phyloP scores from a whole-genome alignment of 2,113 vertebrate species.

The Calyptomena viridis region DNA sequence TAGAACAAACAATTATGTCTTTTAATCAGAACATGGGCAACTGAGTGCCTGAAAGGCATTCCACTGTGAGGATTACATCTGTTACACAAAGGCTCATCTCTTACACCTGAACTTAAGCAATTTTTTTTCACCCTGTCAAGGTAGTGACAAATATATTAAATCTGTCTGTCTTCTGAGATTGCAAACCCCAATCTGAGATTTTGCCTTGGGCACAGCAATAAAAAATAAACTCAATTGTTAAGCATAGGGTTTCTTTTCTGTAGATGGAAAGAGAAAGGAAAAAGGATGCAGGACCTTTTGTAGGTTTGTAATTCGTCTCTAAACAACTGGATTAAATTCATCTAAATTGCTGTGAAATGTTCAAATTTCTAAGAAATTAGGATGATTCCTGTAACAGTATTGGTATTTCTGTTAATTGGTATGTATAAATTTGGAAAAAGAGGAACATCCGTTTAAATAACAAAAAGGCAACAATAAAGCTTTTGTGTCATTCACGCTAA shows the following conservation, averaged over 20 bases:
- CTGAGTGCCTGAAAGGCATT: background rate
- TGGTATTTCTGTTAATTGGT: background rate
- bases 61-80: constrained; percentile 19
- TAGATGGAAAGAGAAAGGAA: background rate
- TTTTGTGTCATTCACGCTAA: background rate
- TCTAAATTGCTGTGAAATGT: background rate
- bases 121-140: constrained; percentile 57
- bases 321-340: background rate
- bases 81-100: constrained; percentile 47
- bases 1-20: background rate
- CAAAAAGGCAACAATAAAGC: background rate
- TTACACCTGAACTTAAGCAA: constrained; percentile 61
- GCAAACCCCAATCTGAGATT: constrained; percentile 68
- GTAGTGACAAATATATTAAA: constrained; percentile 77
- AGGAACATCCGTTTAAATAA: background rate
- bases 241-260: constrained; percentile 38
- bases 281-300: background rate
- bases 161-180: constrained; percentile 71
- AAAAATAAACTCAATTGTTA: constrained; percentile 65
- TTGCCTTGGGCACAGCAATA: constrained; percentile 64
- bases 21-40: background rate
- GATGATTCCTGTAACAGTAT: background rate
- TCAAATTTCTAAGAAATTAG: background rate
- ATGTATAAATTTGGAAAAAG: background rate
- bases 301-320: background rate